Base-by-base conservation (phyloP, 92 coral and sea anemone genomes). In the Parazoanthus atlanticus region DNA sequence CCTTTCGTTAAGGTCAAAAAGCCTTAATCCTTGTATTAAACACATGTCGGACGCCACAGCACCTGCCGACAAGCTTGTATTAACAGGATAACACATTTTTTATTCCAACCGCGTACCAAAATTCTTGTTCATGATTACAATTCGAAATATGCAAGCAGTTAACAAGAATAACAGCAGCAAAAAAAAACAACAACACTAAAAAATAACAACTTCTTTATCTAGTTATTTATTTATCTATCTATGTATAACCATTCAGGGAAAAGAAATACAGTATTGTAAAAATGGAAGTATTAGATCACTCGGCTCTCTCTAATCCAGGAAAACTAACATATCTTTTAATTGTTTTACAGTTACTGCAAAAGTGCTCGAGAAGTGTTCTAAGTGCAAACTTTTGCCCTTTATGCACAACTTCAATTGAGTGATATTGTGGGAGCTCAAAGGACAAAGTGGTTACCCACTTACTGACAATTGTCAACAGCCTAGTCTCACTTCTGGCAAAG, bases 1-100 rank as follows among this genome's bases (percentile, higher is more conserved):
- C 31, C 78, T 74, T 74, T 74, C 46, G 78, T 74, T 74, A 74
- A 74, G 78, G 78, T 74, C 43, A 74, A n/a, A 73, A 3, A 73
- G 46, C 21, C 43, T 32, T 73, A 31, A 73, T 74, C 46, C 69
- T 73, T 74, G 78, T 74, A 32, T 1, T 33, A 74, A 32, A 33
- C 3, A 74, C 40, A 16, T 33, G 40, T 33, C 8, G 16, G 78
- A 74, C 78, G 43, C 25, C 43, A 6, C 78, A 19, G n/a, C 69
- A 61, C 26, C 69, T 61, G 69, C 26, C 69, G 28, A 61, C 19
- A 61, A 61, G 16, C 28, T 25, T 7, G 28, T 3, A 5, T 5
- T 61, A 61, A 61, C 69, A 61, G 69, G 69, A 61, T 61, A 21
- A 61, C 67, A 3, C 3, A 56, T 61, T 61, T 61, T 61, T 61